A percentile compares a stretch with the other conserved stretches of the same genome.
These are phyloP conservation scores for Dromococcyx pavoninus DNA, from an alignment of 2,797 vertebrate species.

Conservation along the genomic window DNA sequence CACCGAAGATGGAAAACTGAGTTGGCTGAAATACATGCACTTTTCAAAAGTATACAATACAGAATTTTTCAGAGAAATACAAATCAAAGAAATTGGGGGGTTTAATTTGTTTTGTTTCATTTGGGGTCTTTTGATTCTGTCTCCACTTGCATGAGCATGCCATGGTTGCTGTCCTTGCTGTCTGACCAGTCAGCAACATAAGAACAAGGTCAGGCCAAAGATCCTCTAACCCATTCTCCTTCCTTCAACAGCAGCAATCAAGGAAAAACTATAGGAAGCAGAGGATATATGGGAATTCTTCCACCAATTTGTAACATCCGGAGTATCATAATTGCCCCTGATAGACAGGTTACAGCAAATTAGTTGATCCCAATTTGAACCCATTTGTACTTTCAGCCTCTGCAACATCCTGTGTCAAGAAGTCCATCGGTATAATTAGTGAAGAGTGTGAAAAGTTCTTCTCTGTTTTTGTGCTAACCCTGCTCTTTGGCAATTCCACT, in stretches of 20 bases:
- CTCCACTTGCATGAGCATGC: background rate
- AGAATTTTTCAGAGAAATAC: background rate
- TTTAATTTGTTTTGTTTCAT: background rate
- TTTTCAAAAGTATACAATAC: background rate
- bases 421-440: background rate
- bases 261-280: slow-evolving; percentile 8
- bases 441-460: background rate
- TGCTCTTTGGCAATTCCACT: background rate
- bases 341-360: background rate
- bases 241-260: background rate
- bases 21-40: background rate
- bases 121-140: background rate
- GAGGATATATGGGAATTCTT: background rate
- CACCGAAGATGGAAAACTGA: background rate
- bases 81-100: background rate
- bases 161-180: background rate
- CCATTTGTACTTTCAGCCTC: background rate
- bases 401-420: background rate
- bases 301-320: background rate
- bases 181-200: background rate
- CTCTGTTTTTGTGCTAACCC: background rate
- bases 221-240: background rate
- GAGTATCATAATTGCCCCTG: background rate
- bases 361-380: background rate
- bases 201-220: background rate